Evolutionary conservation across 2,797 vertebrate species (phyloP), one percentile per base, ranked within the genome.

Genomic region (Apodemus agrarius): DNA sequence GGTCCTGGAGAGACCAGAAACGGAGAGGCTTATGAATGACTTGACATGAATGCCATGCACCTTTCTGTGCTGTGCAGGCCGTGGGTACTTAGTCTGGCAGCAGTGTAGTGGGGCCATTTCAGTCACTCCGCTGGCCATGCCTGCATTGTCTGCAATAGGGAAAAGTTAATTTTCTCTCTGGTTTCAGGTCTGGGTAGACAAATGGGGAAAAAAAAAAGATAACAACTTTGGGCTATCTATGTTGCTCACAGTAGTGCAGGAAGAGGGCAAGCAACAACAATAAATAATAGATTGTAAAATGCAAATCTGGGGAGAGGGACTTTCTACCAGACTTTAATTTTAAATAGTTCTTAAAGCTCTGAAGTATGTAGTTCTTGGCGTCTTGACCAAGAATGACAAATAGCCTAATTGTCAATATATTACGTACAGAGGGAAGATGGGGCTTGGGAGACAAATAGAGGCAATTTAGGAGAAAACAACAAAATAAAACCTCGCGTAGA

Each of bases 281-380:
- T 94, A 93, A 96, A 94, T 93, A 91, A 95, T 91, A 72, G 75
- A 96, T 76, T 93, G 52, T 40, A 94, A 95, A 90, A 95, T 93
- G 85, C 74, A 97, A 94, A 97, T 96, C 67, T 82, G 29, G 72
- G 89, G 65, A 95, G 52, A 82, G 31, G 40, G 86, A 17, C 69
- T 91, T 97, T 95, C 65, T 91, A n/a, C 21, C 31, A 63, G 80
- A 37, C n/a, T 96, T 94, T 97, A 91, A 72, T 94, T 46, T 52
- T 96, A 61, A 95, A 93, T 26, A 13, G 3, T 86, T 96, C 61
- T 90, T 91, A 76, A 82, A 57, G 40, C 8, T 93, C 97, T 89
- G 29, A 90, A 85, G 29, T 89, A 76, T 78, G 22, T 19, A 34
- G 81, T 40, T 85, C 89, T 95, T 79, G 72, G 2, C 46, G n/a